Evolutionary conservation across 2,888 invertebrate genomes (phyloP).

Genomic region (Diploptera punctata): DNA sequence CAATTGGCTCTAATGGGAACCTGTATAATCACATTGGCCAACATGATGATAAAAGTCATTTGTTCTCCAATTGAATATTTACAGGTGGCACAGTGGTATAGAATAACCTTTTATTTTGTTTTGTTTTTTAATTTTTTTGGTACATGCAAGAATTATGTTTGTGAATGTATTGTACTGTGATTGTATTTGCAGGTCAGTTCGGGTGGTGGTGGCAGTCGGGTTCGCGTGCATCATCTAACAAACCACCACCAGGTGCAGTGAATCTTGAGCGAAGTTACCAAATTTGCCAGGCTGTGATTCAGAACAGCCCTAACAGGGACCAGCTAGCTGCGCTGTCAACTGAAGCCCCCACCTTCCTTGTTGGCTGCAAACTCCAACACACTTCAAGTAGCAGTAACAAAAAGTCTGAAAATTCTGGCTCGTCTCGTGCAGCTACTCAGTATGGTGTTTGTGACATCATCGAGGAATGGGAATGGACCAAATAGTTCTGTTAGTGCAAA

Average conservation of each 20-base stretch:
- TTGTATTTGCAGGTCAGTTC: constrained; percentile 28
- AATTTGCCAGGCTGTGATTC: constrained; percentile 83
- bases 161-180: no score
- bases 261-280: constrained; percentile 95
- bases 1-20: no score
- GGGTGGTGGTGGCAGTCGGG: constrained; percentile 37
- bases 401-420: constrained; percentile 49
- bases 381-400: constrained; percentile 49
- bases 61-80: no score
- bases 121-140: no score
- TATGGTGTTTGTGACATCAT: constrained; percentile 55
- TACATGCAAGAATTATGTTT: no score
- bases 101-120: no score
- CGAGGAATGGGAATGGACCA: constrained; percentile 46
- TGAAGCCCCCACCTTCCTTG: constrained; percentile 85
- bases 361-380: constrained; percentile 57
- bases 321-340: constrained; percentile 82
- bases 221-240: constrained; percentile 59
- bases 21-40: no score
- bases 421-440: constrained; percentile 54
- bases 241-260: constrained; percentile 87
- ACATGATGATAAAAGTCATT: no score
- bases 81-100: no score
- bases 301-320: constrained; percentile 91
- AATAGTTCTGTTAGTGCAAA: constrained; percentile 22